Evolutionary conservation across 2,888 invertebrate species (phyloP), one percentile per base, ranked within the genome.

Genomic region (Laothoe populi): DNA sequence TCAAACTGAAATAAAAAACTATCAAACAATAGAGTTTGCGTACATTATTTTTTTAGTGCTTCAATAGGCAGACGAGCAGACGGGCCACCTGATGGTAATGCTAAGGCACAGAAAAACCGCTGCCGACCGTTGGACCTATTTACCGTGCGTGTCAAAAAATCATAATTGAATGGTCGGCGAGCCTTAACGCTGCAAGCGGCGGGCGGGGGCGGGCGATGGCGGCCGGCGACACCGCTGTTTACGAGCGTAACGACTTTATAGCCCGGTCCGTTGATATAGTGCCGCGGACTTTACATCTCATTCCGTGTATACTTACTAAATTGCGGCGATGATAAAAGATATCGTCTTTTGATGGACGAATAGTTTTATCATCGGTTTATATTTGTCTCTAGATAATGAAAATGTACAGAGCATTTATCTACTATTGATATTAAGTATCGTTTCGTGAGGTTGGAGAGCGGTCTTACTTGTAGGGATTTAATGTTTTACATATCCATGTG

Each of bases 291-390:
- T 53, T 53, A 31, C 53, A 53, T 53, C 53, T 35, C 53, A 53
- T 53, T 53, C 31, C 53, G 16, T 35, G 10, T 31, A 16, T 53
- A 53, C 53, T 53, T 53, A 53, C 19, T 53, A 35, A 35, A 53
- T 53, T 53, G 53, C 16, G 16, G 3, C 13, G n/a, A n/a, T n/a
- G n/a, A n/a, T n/a, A n/a, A n/a, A n/a, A n/a, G n/a, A 26, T 48
- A 26, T 48, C 31, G 23, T 46, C 46, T 10, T 31, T 48, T 48
- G 48, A 48, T n/a, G 48, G 26, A n/a, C 26, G 19, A 16, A 31
- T 53, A 53, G 53, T 53, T 53, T 53, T 53, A 31, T 10, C 4
- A 31, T 8, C 31, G 23, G n/a, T 35, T 35, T 53, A 31, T 40
- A 13, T 13, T 10, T 13, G 11, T 44, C 1, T 42, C 1, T 40